Conservation (phyloP, 2,113 vertebrate species). For the Clarias gariepinus region DNA sequence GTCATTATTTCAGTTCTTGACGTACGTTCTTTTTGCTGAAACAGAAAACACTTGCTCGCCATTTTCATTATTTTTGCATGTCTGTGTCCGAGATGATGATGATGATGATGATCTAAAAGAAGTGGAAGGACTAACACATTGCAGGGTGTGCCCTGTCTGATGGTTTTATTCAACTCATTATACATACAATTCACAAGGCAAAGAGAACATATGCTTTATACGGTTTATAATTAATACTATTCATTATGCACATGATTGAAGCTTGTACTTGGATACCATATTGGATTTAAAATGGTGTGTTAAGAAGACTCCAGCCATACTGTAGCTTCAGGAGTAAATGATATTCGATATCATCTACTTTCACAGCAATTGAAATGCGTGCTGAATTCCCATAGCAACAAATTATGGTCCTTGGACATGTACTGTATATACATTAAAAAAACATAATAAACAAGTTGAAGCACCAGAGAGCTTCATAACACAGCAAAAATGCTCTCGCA, state of each 20-base stretch:
- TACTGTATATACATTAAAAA: not conserved
- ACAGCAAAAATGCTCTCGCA: not conserved
- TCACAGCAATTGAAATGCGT: not conserved
- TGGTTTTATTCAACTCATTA: not conserved
- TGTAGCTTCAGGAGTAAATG: not conserved
- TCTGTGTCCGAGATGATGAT: not conserved
- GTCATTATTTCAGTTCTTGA: not conserved
- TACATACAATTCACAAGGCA: not conserved
- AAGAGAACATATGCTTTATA: not conserved
- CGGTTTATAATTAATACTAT: not conserved
- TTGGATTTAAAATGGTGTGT: not conserved
- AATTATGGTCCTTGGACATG: not conserved
- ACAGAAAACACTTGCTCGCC: not conserved
- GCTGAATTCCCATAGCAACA: not conserved
- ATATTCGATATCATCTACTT: not conserved
- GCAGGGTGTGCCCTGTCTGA: not conserved
- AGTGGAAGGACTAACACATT: not conserved
- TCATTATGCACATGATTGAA: not conserved
- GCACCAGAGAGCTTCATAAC: not conserved
- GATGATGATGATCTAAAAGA: not conserved
- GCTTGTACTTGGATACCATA: not conserved
- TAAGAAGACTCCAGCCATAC: not conserved
- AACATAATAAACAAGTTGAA: not conserved
- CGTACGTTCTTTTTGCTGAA: not conserved
- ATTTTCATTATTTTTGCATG: conserved; percentile 9